Evolutionary conservation across 1,140 invertebrate genomes (phyloP), one percentile per base, ranked within the genome.

Genomic region (Sesamia nonagrioides): DNA sequence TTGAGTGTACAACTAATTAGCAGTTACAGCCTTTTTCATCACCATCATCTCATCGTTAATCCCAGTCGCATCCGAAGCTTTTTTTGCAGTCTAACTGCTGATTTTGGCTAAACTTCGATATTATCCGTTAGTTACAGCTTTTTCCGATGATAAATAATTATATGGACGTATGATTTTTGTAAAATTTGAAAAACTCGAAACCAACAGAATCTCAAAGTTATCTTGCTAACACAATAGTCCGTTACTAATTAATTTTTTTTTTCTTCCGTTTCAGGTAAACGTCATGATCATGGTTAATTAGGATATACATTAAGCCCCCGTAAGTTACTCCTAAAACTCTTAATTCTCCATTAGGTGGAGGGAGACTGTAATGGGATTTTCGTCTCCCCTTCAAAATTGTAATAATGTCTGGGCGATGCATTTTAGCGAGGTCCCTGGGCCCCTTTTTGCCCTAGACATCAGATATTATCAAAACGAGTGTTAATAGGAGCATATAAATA

Each of bases 361-460:
- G 54, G 27, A 45, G 37, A 8, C 37, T 61, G 54, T 66, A 42
- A 66, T 42, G 37, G 42, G 37, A 42, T 66, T 66, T 8, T 66
- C 61, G 61, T 21, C 61, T 66, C 61, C 61, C 61, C 61, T 42
- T n/a, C 60, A 66, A 42, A 66, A 66, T 45, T 66, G 60, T 37
- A 66, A 66, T 42, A 66, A 42, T 37, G 17, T 42, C 27, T 60
- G 56, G 56, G 61, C 61, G 21, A 42, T 35, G 61, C 61, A 11
- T 66, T 42, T 42, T 18, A 21, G 54, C 37, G 37, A 40, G 61
- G 61, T 66, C 17, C 17, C 37, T 66, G 37, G 27, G 27, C 18
- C 54, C 54, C 21, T 58, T 58, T 27, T 9, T 27, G 54, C 27
- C 5, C 15, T 54, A 18, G 52, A 15, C 13, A 50, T 50, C 45